phyloP scores from a whole-genome alignment of 2,113 vertebrate species.

The Spea multiplicata region DNA sequence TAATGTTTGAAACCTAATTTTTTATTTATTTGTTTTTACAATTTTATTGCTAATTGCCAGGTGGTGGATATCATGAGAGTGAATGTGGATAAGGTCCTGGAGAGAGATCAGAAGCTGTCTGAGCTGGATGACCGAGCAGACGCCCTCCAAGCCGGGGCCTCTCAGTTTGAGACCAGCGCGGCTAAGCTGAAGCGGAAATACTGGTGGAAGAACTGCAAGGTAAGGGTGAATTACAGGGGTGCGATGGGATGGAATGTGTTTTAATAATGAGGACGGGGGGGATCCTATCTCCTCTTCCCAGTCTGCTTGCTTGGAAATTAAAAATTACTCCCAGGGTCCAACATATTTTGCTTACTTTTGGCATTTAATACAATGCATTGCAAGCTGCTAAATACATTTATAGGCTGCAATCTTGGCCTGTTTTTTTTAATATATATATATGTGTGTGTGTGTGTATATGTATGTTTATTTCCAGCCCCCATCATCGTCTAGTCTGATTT shows the following conservation, averaged over 20 bases:
- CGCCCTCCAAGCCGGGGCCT: constrained; percentile 90
- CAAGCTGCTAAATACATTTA: too few relatives aligned
- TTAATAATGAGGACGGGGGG: background rate
- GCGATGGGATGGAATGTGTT: background rate
- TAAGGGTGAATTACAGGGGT: constrained; percentile 39
- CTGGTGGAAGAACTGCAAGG: constrained; percentile 83
- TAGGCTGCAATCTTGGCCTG: too few relatives aligned
- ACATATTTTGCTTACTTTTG: too few relatives aligned
- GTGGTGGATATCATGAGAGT: constrained; percentile 97
- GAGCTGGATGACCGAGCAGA: constrained; percentile 92
- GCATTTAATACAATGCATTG: too few relatives aligned
- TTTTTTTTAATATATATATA: too few relatives aligned
- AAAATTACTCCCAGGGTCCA: too few relatives aligned
- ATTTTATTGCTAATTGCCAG: constrained; percentile 54
- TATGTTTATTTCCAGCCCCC: background rate
- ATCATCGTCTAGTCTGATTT: too few relatives aligned
- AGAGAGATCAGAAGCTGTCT: constrained; percentile 90
- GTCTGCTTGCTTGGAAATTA: too few relatives aligned
- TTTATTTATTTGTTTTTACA: background rate
- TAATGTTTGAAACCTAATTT: background rate
- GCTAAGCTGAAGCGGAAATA: constrained; percentile 78
- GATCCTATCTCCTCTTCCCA: too few relatives aligned
- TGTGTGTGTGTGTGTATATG: background rate
- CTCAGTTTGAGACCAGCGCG: constrained; percentile 91
- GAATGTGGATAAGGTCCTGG: constrained; percentile 93